These are phyloP conservation scores for Tragelaphus strepsiceros DNA, from an alignment of 2,113 vertebrate species.

Conservation along the genomic window DNA sequence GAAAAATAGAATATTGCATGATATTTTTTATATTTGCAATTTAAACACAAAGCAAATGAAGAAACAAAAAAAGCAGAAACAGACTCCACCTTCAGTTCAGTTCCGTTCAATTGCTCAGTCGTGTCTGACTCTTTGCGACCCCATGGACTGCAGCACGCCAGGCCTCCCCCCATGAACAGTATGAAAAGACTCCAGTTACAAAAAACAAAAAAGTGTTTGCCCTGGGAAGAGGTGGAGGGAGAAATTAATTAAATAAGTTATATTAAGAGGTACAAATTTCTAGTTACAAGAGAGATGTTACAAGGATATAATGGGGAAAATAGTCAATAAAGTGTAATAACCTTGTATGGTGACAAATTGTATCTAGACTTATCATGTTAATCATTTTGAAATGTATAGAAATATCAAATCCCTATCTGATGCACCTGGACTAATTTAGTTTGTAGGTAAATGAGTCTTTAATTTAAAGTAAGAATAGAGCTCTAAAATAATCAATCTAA, in stretches of 20 bases:
- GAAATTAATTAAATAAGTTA: not conserved
- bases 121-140: not conserved
- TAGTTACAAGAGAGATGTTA: not conserved
- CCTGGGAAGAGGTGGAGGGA: not conserved
- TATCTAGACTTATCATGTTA: not conserved
- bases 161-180: not conserved
- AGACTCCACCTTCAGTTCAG: not conserved
- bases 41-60: not conserved
- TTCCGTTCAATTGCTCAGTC: not conserved
- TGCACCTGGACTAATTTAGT: not conserved
- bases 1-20: not conserved
- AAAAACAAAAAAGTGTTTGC: not conserved
- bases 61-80: not conserved
- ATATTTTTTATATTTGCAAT: not conserved
- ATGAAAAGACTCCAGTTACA: not conserved
- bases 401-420: not conserved
- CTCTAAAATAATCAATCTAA: not conserved
- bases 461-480: not conserved
- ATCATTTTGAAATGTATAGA: not conserved
- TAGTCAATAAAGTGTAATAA: not conserved
- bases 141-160: not conserved
- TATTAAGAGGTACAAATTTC: not conserved
- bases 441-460: not conserved
- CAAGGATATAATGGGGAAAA: not conserved
- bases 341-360: not conserved